These are phyloP conservation scores for Tinamus guttatus DNA, from an alignment of 2,113 vertebrate genomes.

Conservation along the genomic window DNA sequence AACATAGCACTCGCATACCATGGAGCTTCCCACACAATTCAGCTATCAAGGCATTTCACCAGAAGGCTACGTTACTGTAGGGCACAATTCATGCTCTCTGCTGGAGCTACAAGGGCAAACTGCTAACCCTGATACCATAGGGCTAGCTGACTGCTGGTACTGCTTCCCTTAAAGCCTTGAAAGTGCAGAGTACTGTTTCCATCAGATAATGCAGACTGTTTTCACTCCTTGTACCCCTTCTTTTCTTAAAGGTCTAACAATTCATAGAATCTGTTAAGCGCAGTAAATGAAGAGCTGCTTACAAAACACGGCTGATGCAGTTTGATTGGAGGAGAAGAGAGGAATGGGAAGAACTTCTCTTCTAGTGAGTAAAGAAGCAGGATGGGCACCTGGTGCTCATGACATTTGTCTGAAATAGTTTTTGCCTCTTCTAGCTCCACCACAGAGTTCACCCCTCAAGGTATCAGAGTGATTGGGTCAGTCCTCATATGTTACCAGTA, in stretches of 20 bases:
- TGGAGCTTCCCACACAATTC: not conserved
- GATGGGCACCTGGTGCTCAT: not conserved
- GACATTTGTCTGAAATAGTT: constrained; percentile 18
- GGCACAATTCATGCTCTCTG: not conserved
- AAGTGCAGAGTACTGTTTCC: not conserved
- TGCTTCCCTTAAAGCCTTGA: not conserved
- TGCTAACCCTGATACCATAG: not conserved
- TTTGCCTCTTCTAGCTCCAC: not conserved
- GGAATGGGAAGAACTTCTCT: constrained; percentile 11
- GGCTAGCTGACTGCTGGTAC: not conserved
- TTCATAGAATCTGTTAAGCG: constrained; percentile 34
- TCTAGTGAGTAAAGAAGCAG: constrained; percentile 25
- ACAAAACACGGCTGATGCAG: constrained; percentile 8
- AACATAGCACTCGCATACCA: fast-evolving
- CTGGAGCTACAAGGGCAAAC: not conserved
- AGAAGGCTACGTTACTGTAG: not conserved
- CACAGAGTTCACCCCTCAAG: not conserved
- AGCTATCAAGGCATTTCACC: not conserved
- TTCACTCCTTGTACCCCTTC: constrained; percentile 43
- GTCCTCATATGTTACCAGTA: not conserved
- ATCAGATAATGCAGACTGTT: constrained; percentile 49
- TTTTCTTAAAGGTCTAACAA: constrained; percentile 53
- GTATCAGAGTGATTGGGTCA: not conserved
- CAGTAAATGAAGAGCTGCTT: constrained; percentile 55
- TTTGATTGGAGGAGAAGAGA: not conserved